phyloP scores from a whole-genome alignment of 2,113 vertebrate species.

The Nothocercus nigrocapillus region DNA sequence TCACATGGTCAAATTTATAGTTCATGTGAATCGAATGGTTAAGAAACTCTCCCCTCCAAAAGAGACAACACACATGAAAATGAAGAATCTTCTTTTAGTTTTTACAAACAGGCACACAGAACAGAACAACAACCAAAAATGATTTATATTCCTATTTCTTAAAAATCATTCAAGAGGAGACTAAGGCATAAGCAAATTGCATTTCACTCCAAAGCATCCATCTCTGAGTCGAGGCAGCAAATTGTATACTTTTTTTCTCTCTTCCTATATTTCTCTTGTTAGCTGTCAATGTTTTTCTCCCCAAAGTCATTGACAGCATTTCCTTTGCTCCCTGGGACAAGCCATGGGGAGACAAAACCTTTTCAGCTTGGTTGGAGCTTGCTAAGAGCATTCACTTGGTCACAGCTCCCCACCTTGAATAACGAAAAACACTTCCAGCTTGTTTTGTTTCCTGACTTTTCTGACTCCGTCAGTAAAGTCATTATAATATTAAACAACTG shows the following conservation, averaged over 20 bases:
- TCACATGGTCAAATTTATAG: neutral
- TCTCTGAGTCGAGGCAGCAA: neutral
- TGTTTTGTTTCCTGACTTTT: neutral
- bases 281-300: neutral
- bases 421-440: neutral
- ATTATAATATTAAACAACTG: neutral
- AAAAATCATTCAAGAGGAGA: neutral
- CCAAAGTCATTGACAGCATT: neutral
- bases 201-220: neutral
- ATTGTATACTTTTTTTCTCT: neutral
- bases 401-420: neutral
- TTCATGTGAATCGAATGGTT: neutral
- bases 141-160: neutral
- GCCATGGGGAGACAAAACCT: neutral
- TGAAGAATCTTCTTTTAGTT: neutral
- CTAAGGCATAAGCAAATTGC: neutral
- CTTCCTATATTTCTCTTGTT: neutral
- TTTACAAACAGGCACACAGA: neutral
- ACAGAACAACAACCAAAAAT: neutral
- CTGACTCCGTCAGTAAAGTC: neutral
- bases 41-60: neutral
- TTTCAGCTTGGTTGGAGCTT: neutral
- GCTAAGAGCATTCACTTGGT: neutral
- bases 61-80: neutral
- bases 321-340: neutral